Evolutionary conservation across 2,888 invertebrate species (phyloP), one percentile per base, ranked within the genome.

Genomic region (Copidosoma aretas): DNA sequence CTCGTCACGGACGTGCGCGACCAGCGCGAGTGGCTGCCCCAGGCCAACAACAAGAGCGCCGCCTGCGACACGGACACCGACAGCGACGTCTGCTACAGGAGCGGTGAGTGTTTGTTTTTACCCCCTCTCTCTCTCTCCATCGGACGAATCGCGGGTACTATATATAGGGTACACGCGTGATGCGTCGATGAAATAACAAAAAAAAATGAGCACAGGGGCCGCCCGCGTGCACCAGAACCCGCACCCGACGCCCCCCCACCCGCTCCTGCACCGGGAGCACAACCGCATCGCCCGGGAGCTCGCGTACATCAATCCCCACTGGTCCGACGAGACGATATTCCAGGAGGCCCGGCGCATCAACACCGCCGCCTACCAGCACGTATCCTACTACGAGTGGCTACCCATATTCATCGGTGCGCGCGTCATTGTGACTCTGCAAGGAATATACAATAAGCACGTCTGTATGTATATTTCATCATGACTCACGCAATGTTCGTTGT

Each of bases 301-400:
- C 32, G 77, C 85, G 0, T 79, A 84, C 2, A 75, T 93, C 12
- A 95, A 96, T 85, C 91, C 92, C 0, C 86, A 87, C 57, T 93
- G 92, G 90, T 85, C 86, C 41, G 93, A 93, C 76, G 91, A 94
- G 72, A 85, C 84, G 1, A 79, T 93, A 1, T 95, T 89, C 82
- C 87, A 91, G 82, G 93, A 94, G 81, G 83, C 92, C 0, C 87
- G 93, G 64, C 87, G 90, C 74, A 91, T 94, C 66, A 82, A 91
- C 5, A 89, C 90, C 66, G 94, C 93, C 0, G 89, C 91, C 82
- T 86, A 91, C 80, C 95, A 94, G 84, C 90, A 93, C 69, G 90
- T 94, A 61, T 86, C 90, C 5, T 94, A 93, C 80, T 91, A 91
- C 77, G 94, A 94, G 80, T 94, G 91, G 88, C 84, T 94, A 52